Conservation (phyloP, 2,113 vertebrate genomes). For the Silurus glanis region DNA sequence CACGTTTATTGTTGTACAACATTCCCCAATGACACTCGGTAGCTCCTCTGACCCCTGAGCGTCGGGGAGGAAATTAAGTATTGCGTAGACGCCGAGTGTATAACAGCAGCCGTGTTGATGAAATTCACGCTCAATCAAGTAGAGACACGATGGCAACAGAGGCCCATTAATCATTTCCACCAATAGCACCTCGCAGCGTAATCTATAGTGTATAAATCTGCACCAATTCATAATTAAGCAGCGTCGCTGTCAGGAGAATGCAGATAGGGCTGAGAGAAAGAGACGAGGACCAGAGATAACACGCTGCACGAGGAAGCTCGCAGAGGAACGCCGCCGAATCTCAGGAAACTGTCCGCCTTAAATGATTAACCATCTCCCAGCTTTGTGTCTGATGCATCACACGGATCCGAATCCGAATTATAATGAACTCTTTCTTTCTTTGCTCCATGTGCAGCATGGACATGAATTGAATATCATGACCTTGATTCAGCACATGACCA, state of each 20-base stretch:
- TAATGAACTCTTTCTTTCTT: background rate
- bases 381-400: slow-evolving; percentile 11
- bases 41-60: slow-evolving; percentile 37
- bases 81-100: slow-evolving; percentile 36
- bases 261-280: slow-evolving; percentile 32
- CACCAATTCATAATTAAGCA: slow-evolving; percentile 52
- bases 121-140: slow-evolving; percentile 51
- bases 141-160: slow-evolving; percentile 43
- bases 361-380: slow-evolving; percentile 45
- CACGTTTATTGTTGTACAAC: slow-evolving; percentile 29
- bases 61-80: slow-evolving; percentile 43
- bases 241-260: slow-evolving; percentile 30
- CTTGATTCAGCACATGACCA: background rate
- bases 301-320: slow-evolving; percentile 15
- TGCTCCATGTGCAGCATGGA: background rate
- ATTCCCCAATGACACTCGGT: slow-evolving; percentile 34
- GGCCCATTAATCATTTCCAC: slow-evolving; percentile 49
- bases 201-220: slow-evolving; percentile 42
- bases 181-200: slow-evolving; percentile 26
- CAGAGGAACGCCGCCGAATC: slow-evolving; percentile 29
- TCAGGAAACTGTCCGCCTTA: slow-evolving; percentile 37
- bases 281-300: slow-evolving; percentile 35
- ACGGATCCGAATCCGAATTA: background rate
- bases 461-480: background rate
- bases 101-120: slow-evolving; percentile 43